Conservation (phyloP, 2,888 invertebrate genomes). For the Epistrophe grossulariae region DNA sequence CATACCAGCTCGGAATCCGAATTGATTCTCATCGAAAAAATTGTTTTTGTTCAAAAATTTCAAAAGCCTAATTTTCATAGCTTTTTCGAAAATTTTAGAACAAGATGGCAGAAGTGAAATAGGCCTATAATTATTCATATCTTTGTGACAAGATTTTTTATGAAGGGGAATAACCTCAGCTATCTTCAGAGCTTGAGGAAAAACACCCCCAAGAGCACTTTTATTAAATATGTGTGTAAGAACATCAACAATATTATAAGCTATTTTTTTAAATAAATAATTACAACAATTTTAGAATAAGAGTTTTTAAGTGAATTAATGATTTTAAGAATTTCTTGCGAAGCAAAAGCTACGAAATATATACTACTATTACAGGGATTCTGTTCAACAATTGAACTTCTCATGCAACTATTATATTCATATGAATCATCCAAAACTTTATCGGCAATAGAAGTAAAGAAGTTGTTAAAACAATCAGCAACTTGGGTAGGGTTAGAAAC, state of each 20-base stretch:
- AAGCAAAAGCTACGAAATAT: background rate
- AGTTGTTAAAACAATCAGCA: background rate
- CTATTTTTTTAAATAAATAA: no score
- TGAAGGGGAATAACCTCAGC: constrained; percentile 11
- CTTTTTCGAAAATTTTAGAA: no score
- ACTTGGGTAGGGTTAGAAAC: background rate
- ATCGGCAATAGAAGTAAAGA: constrained; percentile 10
- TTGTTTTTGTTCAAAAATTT: no score
- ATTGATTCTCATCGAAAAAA: no score
- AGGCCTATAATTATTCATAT: constrained; percentile 2
- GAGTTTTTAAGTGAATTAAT: background rate
- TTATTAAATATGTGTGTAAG: constrained; percentile 7
- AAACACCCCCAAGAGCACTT: no score
- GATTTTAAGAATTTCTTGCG: background rate
- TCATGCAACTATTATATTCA: no score
- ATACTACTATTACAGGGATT: background rate
- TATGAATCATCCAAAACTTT: no score
- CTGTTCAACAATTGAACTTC: background rate
- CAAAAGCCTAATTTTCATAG: no score
- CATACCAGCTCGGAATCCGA: no score
- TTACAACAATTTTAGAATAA: background rate
- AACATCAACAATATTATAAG: no score
- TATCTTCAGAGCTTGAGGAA: background rate
- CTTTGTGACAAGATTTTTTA: constrained; percentile 8
- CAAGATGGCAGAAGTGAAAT: no score